Evolutionary conservation across 2,888 invertebrate genomes (phyloP).

Genomic region (Spodoptera littoralis): DNA sequence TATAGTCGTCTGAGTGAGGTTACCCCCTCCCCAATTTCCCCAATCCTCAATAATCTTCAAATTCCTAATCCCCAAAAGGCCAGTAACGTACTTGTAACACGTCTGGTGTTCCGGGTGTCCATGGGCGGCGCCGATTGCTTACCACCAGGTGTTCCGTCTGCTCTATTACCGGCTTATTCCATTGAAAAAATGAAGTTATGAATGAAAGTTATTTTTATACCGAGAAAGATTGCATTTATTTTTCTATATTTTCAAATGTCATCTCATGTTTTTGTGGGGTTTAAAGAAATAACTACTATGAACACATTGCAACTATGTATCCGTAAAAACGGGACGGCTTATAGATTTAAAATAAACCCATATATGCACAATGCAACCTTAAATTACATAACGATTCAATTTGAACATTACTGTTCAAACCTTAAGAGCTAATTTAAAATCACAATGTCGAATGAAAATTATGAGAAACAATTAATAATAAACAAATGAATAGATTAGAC

Average conservation of each 20-base stretch:
- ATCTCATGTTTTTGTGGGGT: neutral
- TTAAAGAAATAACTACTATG: constrained; percentile 45
- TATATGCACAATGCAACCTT: constrained; percentile 14
- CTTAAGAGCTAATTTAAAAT: constrained; percentile 23
- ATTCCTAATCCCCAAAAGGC: too few relatives aligned
- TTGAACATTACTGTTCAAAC: constrained; percentile 20
- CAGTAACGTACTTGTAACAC: too few relatives aligned
- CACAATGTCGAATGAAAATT: constrained; percentile 25
- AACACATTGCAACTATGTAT: constrained; percentile 46
- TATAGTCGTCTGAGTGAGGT: too few relatives aligned
- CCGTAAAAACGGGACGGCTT: constrained; percentile 52
- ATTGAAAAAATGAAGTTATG: too few relatives aligned
- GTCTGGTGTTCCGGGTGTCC: too few relatives aligned
- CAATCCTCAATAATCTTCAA: too few relatives aligned
- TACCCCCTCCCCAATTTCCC: too few relatives aligned
- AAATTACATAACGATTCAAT: constrained; percentile 3
- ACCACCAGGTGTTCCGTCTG: too few relatives aligned
- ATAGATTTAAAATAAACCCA: constrained; percentile 9
- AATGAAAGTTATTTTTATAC: too few relatives aligned
- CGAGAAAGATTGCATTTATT: neutral
- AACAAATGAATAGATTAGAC: neutral
- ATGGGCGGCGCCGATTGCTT: too few relatives aligned
- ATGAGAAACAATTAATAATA: constrained; percentile 10
- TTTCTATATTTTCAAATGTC: neutral
- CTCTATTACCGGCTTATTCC: too few relatives aligned